These are phyloP conservation scores for Ectropis crepuscularia DNA, from an alignment of 2,888 invertebrate genomes.

Conservation along the genomic window DNA sequence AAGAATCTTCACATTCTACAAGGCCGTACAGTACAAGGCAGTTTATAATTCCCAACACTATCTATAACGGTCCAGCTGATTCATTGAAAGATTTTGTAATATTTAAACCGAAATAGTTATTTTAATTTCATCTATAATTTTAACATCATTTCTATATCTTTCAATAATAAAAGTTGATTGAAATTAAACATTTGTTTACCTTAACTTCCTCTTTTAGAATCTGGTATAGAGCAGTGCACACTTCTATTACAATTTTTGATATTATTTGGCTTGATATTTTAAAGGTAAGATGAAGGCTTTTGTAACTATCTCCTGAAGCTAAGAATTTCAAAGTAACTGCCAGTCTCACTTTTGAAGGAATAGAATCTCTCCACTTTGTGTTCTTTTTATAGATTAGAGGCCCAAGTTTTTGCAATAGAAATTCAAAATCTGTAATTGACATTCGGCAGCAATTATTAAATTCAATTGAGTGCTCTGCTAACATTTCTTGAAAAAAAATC, in stretches of 20 bases:
- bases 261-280: slow-evolving; percentile 24
- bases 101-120: too few species aligned
- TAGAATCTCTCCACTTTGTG: slow-evolving; percentile 21
- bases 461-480: background rate
- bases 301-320: slow-evolving; percentile 12
- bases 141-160: too few species aligned
- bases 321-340: slow-evolving; percentile 23
- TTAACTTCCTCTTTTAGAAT: slow-evolving; percentile 23
- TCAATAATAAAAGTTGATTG: too few species aligned
- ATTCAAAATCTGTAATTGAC: slow-evolving; percentile 27
- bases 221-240: slow-evolving; percentile 20
- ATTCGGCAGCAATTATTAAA: slow-evolving; percentile 30
- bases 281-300: slow-evolving; percentile 23
- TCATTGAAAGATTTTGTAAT: too few species aligned
- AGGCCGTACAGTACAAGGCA: too few species aligned
- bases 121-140: too few species aligned
- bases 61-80: too few species aligned
- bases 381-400: slow-evolving; percentile 26
- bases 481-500: slow-evolving; percentile 17
- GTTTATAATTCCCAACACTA: too few species aligned
- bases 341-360: slow-evolving; percentile 24
- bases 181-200: slow-evolving; percentile 6
- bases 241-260: slow-evolving; percentile 27
- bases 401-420: slow-evolving; percentile 22
- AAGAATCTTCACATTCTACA: too few species aligned